Evolutionary conservation across 30 jellyfish, hydroid and myxozoan species (phyloP).

Genomic region (Turritopsis dohrnii): DNA sequence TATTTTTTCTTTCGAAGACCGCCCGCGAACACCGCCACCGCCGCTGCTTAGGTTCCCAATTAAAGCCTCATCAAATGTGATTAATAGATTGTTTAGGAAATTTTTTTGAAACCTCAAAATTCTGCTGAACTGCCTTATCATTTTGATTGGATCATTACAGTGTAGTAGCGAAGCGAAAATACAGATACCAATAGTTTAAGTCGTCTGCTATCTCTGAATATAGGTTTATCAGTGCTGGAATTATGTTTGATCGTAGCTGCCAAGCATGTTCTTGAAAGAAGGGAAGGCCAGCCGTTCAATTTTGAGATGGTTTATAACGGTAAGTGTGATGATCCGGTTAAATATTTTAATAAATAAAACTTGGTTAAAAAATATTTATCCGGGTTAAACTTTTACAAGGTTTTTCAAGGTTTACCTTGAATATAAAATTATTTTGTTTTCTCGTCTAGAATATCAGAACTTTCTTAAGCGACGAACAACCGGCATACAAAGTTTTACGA

Average conservation of each 20-base stretch:
- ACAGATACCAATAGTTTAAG: too few relatives aligned
- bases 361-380: not conserved
- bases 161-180: not conserved
- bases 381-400: too few relatives aligned
- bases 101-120: too few relatives aligned
- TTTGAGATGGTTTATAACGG: slow-evolving; percentile 87
- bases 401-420: too few relatives aligned
- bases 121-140: too few relatives aligned
- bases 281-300: slow-evolving; percentile 82
- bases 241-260: slow-evolving; percentile 70
- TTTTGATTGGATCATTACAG: not conserved
- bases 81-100: too few relatives aligned
- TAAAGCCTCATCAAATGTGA: too few relatives aligned
- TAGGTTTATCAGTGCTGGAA: slow-evolving; percentile 81
- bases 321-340: slow-evolving; percentile 12
- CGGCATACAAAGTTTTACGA: slow-evolving; percentile 54
- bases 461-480: slow-evolving; percentile 52
- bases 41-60: slow-evolving; percentile 33
- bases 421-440: too few relatives aligned
- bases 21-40: slow-evolving; percentile 28
- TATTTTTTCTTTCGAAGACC: slow-evolving; percentile 22
- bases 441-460: slow-evolving; percentile 51
- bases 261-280: slow-evolving; percentile 62
- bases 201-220: too few relatives aligned
- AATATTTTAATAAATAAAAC: not conserved